These are phyloP conservation scores for Galleria mellonella DNA, from an alignment of 1,140 invertebrate species.

Conservation along the genomic window DNA sequence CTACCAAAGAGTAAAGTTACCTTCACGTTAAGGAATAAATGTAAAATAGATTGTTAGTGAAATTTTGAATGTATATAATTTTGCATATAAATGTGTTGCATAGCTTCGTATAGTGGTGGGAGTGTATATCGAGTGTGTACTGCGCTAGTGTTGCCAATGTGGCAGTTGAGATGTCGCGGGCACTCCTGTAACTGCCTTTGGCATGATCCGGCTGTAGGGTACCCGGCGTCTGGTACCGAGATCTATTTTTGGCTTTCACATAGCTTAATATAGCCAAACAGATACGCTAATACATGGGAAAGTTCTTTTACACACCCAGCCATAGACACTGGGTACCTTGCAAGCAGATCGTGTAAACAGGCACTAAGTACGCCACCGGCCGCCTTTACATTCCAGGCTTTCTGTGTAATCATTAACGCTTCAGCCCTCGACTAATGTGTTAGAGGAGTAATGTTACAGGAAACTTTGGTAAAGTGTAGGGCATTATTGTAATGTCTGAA, in stretches of 20 bases:
- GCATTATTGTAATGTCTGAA: conserved; percentile 25
- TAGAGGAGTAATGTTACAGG: conserved; percentile 17
- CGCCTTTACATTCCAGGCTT: conserved; percentile 54
- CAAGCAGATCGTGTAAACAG: no score
- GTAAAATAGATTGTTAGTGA: conserved; percentile 56
- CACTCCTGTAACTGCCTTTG: not conserved
- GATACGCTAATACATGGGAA: no score
- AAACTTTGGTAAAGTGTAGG: conserved; percentile 10
- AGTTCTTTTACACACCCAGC: no score
- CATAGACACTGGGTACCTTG: no score
- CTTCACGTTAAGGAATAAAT: conserved; percentile 63
- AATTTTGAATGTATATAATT: conserved; percentile 60
- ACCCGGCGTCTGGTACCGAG: not conserved
- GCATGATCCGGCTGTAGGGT: not conserved
- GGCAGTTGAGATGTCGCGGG: conserved; percentile 3
- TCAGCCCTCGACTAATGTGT: conserved; percentile 20
- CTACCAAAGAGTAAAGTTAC: conserved; percentile 72
- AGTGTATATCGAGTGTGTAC: conserved; percentile 10
- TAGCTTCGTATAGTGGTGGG: conserved; percentile 29
- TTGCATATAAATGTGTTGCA: conserved; percentile 38
- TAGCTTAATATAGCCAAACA: no score
- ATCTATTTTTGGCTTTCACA: no score
- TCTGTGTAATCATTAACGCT: conserved; percentile 37
- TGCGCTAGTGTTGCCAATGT: conserved; percentile 4
- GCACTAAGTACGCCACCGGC: not conserved